These are phyloP conservation scores for Sepioteuthis lessoniana DNA, from an alignment of 2,888 invertebrate species.

Conservation along the genomic window DNA sequence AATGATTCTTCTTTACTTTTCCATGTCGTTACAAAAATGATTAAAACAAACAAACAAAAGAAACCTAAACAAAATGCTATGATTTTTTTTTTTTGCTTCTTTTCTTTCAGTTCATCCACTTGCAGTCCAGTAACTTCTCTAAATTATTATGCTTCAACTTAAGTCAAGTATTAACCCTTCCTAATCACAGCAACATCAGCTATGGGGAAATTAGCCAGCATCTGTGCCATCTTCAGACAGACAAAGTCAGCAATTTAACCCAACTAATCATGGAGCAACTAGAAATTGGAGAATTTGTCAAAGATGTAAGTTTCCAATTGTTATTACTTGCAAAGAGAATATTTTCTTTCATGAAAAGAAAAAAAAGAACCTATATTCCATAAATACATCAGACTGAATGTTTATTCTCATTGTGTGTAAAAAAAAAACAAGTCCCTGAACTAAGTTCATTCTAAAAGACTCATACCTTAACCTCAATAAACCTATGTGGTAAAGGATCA, in stretches of 20 bases:
- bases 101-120: slow-evolving; percentile 50
- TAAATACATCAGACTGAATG: too few species aligned
- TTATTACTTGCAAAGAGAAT: neutral
- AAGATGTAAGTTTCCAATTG: slow-evolving; percentile 60
- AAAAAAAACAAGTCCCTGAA: too few species aligned
- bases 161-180: slow-evolving; percentile 53
- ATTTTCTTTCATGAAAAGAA: too few species aligned
- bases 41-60: neutral
- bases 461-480: too few species aligned
- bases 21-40: neutral
- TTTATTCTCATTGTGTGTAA: too few species aligned
- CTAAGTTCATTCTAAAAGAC: too few species aligned
- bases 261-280: slow-evolving; percentile 60
- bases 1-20: neutral
- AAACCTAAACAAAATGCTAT: neutral
- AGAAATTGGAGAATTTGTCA: slow-evolving; percentile 64
- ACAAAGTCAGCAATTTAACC: slow-evolving; percentile 55
- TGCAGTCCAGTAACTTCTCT: slow-evolving; percentile 50
- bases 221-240: slow-evolving; percentile 61
- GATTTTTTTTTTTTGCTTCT: neutral
- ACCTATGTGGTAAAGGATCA: too few species aligned
- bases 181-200: slow-evolving; percentile 51
- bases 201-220: slow-evolving; percentile 57
- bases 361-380: too few species aligned
- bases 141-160: slow-evolving; percentile 52